phyloP scores from a whole-genome alignment of 1,140 invertebrate species.

The Drosophila erecta region DNA sequence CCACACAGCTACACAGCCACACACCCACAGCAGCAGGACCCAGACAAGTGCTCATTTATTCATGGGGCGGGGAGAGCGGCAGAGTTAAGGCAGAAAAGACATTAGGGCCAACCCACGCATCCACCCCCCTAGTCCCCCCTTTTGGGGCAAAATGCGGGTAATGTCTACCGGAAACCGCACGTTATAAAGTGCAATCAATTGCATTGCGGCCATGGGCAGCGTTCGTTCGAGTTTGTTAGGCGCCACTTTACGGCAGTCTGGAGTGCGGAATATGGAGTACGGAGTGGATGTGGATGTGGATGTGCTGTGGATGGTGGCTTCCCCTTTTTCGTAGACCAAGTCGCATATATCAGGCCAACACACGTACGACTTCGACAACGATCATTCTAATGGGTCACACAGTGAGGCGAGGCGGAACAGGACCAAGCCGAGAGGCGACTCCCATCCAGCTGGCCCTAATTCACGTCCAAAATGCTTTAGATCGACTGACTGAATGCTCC shows the following conservation, averaged over 20 bases:
- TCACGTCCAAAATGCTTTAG: conserved; percentile 57
- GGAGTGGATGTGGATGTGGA: conserved; percentile 3
- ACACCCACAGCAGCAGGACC: conserved; percentile 26
- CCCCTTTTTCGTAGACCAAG: conserved; percentile 27
- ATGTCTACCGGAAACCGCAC: conserved; percentile 83
- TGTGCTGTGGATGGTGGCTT: not conserved
- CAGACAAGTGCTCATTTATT: conserved; percentile 82
- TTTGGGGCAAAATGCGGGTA: conserved; percentile 76
- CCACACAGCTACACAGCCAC: conserved; percentile 1
- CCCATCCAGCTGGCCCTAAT: conserved; percentile 54
- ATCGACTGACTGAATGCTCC: conserved; percentile 63
- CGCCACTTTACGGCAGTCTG: conserved; percentile 63
- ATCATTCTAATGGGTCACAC: conserved; percentile 83
- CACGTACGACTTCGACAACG: conserved; percentile 80
- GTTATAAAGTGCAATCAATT: conserved; percentile 83
- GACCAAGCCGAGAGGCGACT: conserved; percentile 7
- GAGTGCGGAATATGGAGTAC: conserved; percentile 18
- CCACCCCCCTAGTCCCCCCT: conserved; percentile 18
- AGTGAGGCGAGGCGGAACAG: conserved; percentile 55
- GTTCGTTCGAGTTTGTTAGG: conserved; percentile 68
- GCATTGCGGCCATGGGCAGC: conserved; percentile 69
- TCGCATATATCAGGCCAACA: conserved; percentile 63
- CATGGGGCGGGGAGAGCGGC: conserved; percentile 46
- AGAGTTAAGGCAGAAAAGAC: conserved; percentile 71
- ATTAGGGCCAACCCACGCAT: conserved; percentile 62